A percentile compares a stretch with the other conserved stretches of the same genome.
Conservation (phyloP, 2,888 invertebrate genomes). For the Rotaria socialis region DNA sequence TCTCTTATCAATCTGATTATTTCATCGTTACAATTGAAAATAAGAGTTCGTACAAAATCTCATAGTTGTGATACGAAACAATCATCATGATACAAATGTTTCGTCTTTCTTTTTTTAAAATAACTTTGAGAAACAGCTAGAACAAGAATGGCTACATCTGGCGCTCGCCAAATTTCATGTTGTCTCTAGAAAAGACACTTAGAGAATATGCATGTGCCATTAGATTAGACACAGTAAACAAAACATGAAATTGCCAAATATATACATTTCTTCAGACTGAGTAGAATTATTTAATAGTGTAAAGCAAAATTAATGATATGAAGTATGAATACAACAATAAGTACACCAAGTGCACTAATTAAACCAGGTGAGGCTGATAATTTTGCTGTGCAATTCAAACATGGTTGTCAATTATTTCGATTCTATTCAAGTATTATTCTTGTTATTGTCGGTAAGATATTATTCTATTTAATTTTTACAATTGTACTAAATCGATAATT, state of each 20-base stretch:
- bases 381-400: background rate
- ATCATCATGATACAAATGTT: background rate
- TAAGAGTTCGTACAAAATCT: background rate
- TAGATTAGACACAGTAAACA: too few species aligned
- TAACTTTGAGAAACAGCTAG: too few species aligned
- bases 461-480: constrained; percentile 6
- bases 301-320: background rate
- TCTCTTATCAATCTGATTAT: too few species aligned
- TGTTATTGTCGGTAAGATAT: constrained; percentile 16
- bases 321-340: background rate
- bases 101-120: too few species aligned
- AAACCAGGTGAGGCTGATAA: background rate
- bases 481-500: background rate
- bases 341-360: background rate
- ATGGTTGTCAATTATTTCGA: constrained; percentile 22
- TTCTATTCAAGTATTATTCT: constrained; percentile 33
- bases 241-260: too few species aligned
- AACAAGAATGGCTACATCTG: too few species aligned
- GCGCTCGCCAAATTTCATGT: too few species aligned
- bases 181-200: too few species aligned
- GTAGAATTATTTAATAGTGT: background rate
- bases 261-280: too few species aligned
- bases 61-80: background rate
- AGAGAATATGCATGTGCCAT: too few species aligned
- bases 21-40: too few species aligned